Conservation (phyloP, 2,888 invertebrate genomes). For the Eristalis intricaria region DNA sequence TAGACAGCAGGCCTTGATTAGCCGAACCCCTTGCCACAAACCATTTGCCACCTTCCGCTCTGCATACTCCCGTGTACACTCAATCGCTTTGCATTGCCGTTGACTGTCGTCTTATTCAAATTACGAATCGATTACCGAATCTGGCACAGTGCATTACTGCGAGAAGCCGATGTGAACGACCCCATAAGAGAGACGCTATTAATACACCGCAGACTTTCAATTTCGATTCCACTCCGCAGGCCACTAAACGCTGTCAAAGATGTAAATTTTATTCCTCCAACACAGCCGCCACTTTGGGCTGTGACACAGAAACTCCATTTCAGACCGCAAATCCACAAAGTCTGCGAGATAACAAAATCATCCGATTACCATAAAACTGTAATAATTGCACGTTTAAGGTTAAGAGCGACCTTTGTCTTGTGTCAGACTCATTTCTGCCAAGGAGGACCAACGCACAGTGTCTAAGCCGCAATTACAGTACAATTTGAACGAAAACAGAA, state of each 20-base stretch:
- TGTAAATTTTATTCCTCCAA: slow-evolving; percentile 19
- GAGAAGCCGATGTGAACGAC: neutral
- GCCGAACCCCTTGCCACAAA: neutral
- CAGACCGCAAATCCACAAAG: neutral
- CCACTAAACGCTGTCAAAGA: slow-evolving; percentile 7
- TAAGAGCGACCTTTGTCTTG: neutral
- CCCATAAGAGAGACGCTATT: neutral
- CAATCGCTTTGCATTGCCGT: neutral
- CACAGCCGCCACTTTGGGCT: neutral
- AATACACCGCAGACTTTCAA: slow-evolving; percentile 13
- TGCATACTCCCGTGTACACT: neutral
- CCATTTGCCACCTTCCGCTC: too few relatives aligned
- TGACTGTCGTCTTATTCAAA: neutral
- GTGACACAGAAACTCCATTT: slow-evolving; percentile 4
- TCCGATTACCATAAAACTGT: neutral
- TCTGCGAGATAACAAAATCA: neutral
- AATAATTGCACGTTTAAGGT: neutral
- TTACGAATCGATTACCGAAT: slow-evolving; percentile 1
- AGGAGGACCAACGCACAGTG: neutral
- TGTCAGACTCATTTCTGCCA: neutral
- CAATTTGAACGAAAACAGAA: neutral
- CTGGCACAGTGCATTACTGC: neutral
- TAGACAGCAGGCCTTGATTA: neutral
- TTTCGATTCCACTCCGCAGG: slow-evolving; percentile 18
- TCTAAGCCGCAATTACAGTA: neutral